phyloP scores from a whole-genome alignment of 2,113 vertebrate genomes.

The Ceratotherium simum region DNA sequence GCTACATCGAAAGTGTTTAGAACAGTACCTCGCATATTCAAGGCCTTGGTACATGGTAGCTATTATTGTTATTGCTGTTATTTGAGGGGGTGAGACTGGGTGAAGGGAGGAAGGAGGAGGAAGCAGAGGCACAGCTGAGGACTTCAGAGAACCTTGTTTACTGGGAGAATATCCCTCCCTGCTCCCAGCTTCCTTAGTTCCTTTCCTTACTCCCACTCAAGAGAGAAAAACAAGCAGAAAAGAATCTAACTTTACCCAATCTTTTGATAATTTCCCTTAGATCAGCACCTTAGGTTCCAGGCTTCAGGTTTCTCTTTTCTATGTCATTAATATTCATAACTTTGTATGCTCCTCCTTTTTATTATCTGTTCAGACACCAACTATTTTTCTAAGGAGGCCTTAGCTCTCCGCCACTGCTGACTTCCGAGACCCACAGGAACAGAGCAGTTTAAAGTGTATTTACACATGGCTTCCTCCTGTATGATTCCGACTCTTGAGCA shows the following conservation, averaged over 20 bases:
- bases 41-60: neutral
- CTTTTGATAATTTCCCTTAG: slow-evolving; percentile 23
- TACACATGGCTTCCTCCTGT: neutral
- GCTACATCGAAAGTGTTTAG: neutral
- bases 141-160: slow-evolving; percentile 21
- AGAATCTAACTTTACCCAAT: neutral
- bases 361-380: neutral
- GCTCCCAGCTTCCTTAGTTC: neutral
- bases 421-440: neutral
- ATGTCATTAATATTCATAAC: slow-evolving; percentile 10
- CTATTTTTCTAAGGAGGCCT: neutral
- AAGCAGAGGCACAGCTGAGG: neutral
- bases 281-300: neutral
- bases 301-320: slow-evolving; percentile 12
- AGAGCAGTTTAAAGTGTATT: slow-evolving; percentile 39
- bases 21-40: neutral
- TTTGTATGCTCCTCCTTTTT: slow-evolving; percentile 31
- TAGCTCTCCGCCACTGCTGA: neutral
- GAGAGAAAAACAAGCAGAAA: slow-evolving; percentile 32
- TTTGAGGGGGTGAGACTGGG: neutral
- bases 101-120: neutral
- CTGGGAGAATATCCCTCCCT: neutral
- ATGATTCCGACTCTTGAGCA: neutral
- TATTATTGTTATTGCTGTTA: neutral
- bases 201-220: slow-evolving; percentile 9